Percentiles rank a stretch among this genome's conserved stretches.
Evolutionary conservation across 1,140 invertebrate genomes (phyloP).

Genomic region (Drosophila watanabei): DNA sequence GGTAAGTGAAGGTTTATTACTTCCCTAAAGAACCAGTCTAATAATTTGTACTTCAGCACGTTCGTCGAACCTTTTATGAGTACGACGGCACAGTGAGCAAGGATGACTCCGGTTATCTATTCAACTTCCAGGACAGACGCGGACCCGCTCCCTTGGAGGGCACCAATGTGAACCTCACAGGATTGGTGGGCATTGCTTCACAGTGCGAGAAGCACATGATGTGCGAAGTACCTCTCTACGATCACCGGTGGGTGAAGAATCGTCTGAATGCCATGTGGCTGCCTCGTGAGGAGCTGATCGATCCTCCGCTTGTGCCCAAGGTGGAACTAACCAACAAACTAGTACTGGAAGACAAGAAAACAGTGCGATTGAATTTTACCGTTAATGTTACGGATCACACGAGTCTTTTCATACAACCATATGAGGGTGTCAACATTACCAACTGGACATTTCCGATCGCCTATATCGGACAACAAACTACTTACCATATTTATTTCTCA

Average conservation of each 20-base stretch:
- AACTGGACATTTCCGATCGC: slow-evolving; percentile 88
- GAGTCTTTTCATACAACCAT: slow-evolving; percentile 89
- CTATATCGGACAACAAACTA: slow-evolving; percentile 72
- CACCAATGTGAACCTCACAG: slow-evolving; percentile 78
- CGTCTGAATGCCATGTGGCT: slow-evolving; percentile 50
- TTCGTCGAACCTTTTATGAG: slow-evolving; percentile 88
- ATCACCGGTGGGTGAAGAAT: slow-evolving; percentile 53
- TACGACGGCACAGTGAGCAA: slow-evolving; percentile 86
- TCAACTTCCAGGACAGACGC: slow-evolving; percentile 91
- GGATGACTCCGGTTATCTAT: slow-evolving; percentile 89
- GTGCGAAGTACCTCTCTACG: slow-evolving; percentile 91
- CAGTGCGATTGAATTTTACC: slow-evolving; percentile 55
- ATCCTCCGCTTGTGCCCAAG: slow-evolving; percentile 13
- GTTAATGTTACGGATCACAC: slow-evolving; percentile 90
- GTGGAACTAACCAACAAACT: slow-evolving; percentile 41
- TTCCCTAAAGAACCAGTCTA: background rate
- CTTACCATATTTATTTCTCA: slow-evolving; percentile 90
- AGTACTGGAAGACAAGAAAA: slow-evolving; percentile 22
- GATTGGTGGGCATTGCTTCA: slow-evolving; percentile 87
- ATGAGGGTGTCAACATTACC: slow-evolving; percentile 87
- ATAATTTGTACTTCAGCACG: slow-evolving; percentile 86
- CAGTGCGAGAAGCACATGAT: slow-evolving; percentile 89
- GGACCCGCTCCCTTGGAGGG: slow-evolving; percentile 87
- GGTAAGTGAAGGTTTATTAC: slow-evolving; percentile 82
- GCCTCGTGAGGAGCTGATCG: slow-evolving; percentile 27